A percentile compares a stretch with the other conserved stretches of the same genome.
These are phyloP conservation scores for Ispidina picta DNA, from an alignment of 2,797 vertebrate species.

Conservation along the genomic window DNA sequence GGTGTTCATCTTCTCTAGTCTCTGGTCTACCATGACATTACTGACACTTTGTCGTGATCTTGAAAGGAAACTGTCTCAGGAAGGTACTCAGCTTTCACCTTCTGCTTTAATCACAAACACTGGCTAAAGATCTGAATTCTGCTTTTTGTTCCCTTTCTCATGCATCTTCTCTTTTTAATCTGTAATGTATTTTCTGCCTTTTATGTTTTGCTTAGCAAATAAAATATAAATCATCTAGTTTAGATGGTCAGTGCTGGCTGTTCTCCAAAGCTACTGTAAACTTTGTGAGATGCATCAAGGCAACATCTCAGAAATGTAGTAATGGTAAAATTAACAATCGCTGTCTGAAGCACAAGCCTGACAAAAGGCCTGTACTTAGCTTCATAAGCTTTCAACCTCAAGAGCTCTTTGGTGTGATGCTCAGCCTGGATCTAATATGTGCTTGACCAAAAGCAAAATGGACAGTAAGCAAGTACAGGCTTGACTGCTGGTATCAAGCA, in stretches of 20 bases:
- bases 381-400: not conserved
- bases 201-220: not conserved
- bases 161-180: not conserved
- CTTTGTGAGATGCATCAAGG: not conserved
- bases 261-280: not conserved
- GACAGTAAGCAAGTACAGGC: not conserved
- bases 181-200: not conserved
- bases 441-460: not conserved
- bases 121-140: not conserved
- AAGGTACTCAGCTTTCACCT: not conserved
- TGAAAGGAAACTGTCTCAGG: not conserved
- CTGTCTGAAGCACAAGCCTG: not conserved
- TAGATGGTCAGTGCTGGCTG: not conserved
- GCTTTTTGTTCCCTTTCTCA: not conserved
- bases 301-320: not conserved
- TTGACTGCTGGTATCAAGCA: not conserved
- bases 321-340: not conserved
- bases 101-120: not conserved
- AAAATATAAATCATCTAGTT: not conserved
- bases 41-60: conserved; percentile 1
- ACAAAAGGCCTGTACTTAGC: not conserved
- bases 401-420: not conserved
- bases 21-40: not conserved
- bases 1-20: not conserved
- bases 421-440: not conserved